These are phyloP conservation scores for Dysidea cf. avara DNA, from an alignment of 37 sponge, comb jelly and placozoan species.

Conservation along the genomic window DNA sequence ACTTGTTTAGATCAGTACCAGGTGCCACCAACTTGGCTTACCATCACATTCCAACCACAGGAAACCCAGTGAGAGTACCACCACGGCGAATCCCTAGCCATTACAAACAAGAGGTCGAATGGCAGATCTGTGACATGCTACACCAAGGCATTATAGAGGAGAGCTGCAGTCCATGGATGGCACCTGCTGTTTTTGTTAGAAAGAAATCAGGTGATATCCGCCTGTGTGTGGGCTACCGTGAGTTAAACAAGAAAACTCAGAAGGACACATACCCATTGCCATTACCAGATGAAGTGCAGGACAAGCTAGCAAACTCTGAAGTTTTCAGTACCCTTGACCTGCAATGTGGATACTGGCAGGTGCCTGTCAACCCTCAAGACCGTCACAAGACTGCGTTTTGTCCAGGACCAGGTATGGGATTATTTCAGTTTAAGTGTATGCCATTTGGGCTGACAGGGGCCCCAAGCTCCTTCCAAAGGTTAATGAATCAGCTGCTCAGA, in stretches of 20 bases:
- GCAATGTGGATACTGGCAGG: too few relatives aligned
- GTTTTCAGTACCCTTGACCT: too few relatives aligned
- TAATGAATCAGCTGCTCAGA: slow-evolving; percentile 18
- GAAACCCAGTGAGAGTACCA: too few relatives aligned
- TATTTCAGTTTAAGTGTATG: slow-evolving; percentile 11
- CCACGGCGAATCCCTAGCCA: slow-evolving; percentile 18
- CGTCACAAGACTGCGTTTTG: slow-evolving; percentile 21
- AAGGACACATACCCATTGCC: too few relatives aligned
- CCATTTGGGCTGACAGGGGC: slow-evolving; percentile 18
- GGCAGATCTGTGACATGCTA: slow-evolving; percentile 11
- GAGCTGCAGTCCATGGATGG: too few relatives aligned
- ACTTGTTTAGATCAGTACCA: background rate
- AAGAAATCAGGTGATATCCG: background rate
- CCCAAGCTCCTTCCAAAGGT: slow-evolving; percentile 12
- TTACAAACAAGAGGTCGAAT: slow-evolving; percentile 1
- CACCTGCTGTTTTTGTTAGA: too few relatives aligned
- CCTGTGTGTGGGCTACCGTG: too few relatives aligned
- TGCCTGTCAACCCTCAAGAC: background rate
- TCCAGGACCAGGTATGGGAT: slow-evolving; percentile 27
- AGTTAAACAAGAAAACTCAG: too few relatives aligned
- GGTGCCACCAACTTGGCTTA: background rate
- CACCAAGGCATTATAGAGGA: too few relatives aligned
- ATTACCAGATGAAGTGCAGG: too few relatives aligned
- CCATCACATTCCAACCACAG: background rate
- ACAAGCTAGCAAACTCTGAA: too few relatives aligned